Conservation (phyloP, 2,113 vertebrate species). For the Nymphicus hollandicus region DNA sequence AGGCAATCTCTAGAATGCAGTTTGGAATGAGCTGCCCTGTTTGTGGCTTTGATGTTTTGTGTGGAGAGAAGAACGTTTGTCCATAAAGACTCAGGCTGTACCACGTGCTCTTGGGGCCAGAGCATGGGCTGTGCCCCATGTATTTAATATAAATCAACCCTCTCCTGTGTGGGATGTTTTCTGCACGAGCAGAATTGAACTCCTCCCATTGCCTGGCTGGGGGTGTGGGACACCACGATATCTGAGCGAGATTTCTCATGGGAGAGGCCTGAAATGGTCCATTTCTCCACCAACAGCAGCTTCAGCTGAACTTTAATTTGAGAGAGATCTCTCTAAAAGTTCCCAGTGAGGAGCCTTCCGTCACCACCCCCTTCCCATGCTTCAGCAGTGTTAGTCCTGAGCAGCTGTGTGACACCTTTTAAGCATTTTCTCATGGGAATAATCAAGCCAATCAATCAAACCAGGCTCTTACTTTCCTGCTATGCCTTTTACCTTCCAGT, state of each 20-base stretch:
- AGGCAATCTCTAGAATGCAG: too few relatives aligned
- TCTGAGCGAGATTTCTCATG: neutral
- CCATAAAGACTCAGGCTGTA: neutral
- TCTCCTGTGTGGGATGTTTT: neutral
- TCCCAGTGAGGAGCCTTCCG: neutral
- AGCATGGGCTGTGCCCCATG: neutral
- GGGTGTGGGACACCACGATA: neutral
- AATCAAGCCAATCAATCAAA: neutral
- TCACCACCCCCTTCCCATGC: rapidly evolving
- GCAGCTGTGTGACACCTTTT: neutral
- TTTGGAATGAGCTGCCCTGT: neutral
- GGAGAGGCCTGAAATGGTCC: neutral
- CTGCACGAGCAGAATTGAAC: neutral
- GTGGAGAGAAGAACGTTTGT: neutral
- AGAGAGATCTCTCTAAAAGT: neutral
- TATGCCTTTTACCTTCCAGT: neutral
- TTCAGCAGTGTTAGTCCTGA: neutral
- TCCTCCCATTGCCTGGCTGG: neutral
- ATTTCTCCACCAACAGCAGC: neutral
- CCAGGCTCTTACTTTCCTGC: neutral
- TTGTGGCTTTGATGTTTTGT: neutral
- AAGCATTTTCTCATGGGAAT: neutral
- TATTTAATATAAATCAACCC: neutral
- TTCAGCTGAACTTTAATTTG: neutral
- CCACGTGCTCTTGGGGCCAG: too few relatives aligned